Evolutionary conservation across 2,797 vertebrate genomes (phyloP), one percentile per base, ranked within the genome.

Genomic region (Lagocephalus sceleratus): DNA sequence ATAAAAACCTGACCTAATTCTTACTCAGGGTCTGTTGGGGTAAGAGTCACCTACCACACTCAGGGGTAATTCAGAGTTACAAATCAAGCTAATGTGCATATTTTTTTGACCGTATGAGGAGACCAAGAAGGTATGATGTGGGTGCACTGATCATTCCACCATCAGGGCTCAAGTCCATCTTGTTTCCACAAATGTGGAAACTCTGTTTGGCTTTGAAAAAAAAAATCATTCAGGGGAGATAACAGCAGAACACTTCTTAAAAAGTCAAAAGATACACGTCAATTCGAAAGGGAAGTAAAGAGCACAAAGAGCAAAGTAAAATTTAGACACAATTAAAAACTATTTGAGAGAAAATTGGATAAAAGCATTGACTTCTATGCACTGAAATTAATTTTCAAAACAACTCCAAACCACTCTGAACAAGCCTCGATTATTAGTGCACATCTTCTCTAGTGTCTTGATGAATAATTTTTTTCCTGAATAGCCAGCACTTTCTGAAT

Each of bases 391-490:
- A 35, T 35, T 35, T 35, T 35, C 32, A 3, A 35, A 15, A 44
- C 17, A 12, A 20, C 11, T 20, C 1, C 17, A 10, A 11, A 5
- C 42, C 42, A 12, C 20, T 44, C 4, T 44, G 19, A 44, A 44
- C 10, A 17, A 40, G n/a, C 19, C 42, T 2, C 19, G 9, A 10
- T 8, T 19, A 43, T 19, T 20, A 44, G 43, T 2, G 40, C 20
- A 22, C 16, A 51, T 59, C 15, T n/a, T 10, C 9, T 12, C 0
- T 1, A 62, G 50, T 21, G 22, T 23, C 6, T 39, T 57, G 26
- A 40, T 60, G 47, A 60, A 60, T 65, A 55, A 58, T 66, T 19
- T 38, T 51, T 29, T 15, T 5, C 41, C 17, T 62, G 53, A 67
- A 76, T 52, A 52, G 20, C 19, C 7, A 44, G 11, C 10, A 23